Base-by-base conservation (phyloP, 2,113 vertebrate species). In the Corydoras sp. region DNA sequence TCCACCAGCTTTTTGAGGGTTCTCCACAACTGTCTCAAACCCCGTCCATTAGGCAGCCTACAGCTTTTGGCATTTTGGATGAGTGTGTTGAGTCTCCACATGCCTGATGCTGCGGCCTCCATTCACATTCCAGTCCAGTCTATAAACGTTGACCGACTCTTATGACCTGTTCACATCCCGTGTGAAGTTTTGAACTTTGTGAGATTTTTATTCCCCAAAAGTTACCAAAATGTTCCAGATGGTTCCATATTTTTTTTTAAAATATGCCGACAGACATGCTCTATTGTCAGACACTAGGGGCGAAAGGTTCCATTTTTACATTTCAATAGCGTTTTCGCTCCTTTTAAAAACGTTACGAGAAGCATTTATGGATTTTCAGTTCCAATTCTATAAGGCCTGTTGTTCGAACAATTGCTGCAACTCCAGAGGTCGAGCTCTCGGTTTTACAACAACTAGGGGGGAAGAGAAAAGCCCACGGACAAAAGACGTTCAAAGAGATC, bases 361-460 rank as follows among this genome's bases (percentile, higher is more conserved):
- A 49, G 51, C 68, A 58, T 69, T 78, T 64, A 72, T 74, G 77
- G 72, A 77, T 79, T 68, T 80, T 71, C 64, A 51, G 5, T 48
- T 48, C 58, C 60, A 51, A 51, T 75, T 77, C 62, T 49, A 63
- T 74, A 64, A 71, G 15, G 29, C 53, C 30, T 54, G 63, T 66
- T 77, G 71, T 67, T 58, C 68, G 66, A 56, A 68, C 74, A 68
- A 76, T 77, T 55, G 43, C n/a, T 2, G 10, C 18, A 48, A 50
- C 72, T 43, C 60, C 13, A 35, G 43, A 70, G 61, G 58, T 69
- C 62, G 11, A 63, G 65, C 70, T 79, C 54, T 3, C 51, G 61
- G 18, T n/a, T 51, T 79, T 69, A 78, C 77, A 73, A 24, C 18
- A 24, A 24, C 18, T 24, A 24, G 18, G 18, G 18, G 18, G 18